Conservation (phyloP, 2,797 vertebrate species). For the Novumbra hubbsi region DNA sequence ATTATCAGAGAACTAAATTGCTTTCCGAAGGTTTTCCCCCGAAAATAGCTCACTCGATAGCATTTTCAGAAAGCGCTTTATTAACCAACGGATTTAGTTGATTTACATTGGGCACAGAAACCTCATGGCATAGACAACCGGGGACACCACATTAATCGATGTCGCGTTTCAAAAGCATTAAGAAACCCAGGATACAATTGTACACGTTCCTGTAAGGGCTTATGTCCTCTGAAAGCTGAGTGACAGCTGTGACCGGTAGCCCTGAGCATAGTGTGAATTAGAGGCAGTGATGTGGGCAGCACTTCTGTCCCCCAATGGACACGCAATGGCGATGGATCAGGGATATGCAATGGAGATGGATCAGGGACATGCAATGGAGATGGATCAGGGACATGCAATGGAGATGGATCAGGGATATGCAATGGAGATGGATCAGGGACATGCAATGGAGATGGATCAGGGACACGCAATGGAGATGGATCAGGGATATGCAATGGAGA, state of each 20-base stretch:
- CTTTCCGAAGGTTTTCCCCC: slow-evolving; percentile 55
- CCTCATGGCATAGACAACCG: neutral
- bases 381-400: neutral
- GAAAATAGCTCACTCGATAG: slow-evolving; percentile 53
- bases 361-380: neutral
- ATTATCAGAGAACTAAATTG: slow-evolving; percentile 53
- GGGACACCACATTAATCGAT: slow-evolving; percentile 2
- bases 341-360: no score
- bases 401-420: neutral
- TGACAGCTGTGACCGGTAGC: slow-evolving; percentile 58
- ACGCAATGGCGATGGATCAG: no score
- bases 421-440: neutral
- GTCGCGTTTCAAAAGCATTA: neutral
- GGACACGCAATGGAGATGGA: neutral
- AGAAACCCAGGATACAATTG: slow-evolving; percentile 33
- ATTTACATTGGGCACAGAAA: neutral
- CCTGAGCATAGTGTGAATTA: slow-evolving; percentile 32
- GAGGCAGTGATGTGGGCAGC: slow-evolving; percentile 18
- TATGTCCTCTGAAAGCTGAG: slow-evolving; percentile 63
- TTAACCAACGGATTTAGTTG: neutral
- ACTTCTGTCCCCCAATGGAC: neutral
- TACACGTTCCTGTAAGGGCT: slow-evolving; percentile 29
- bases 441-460: neutral
- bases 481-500: neutral
- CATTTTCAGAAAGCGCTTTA: neutral